Evolutionary conservation across 2,888 invertebrate genomes (phyloP), one percentile per base, ranked within the genome.

Genomic region (Polyommatus icarus): DNA sequence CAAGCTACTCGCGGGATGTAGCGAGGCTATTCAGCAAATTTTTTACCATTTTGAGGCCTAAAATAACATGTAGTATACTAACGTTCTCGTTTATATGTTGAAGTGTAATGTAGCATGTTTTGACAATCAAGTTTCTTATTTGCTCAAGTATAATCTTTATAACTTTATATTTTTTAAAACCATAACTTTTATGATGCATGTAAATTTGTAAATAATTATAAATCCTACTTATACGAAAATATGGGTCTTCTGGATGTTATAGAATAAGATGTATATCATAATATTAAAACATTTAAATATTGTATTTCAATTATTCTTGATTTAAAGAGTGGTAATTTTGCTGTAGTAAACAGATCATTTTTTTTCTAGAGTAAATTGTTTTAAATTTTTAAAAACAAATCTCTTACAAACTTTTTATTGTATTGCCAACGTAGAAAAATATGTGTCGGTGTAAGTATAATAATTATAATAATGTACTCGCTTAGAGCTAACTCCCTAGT

Each of bases 121-220:
- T n/a, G 15, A 40, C n/a, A 72, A n/a, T 10, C 40, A 72, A 72
- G 36, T 40, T 72, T 40, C 72, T 72, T 20, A 72, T 72, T 72
- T 72, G 72, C 72, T 72, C 72, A 72, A 72, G 4, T 72, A 72
- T 12, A 8, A 40, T 72, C 72, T 8, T n/a, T 72, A 20, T 36
- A 72, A 1, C n/a, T 6, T 72, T 40, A 72, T 40, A 40, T 72
- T 72, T n/a, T 36, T 8, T 8, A 20, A 72, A 10, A 40, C n/a
- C 8, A 8, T 36, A 12, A 72, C 72, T 40, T 3, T 72, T 40
- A 72, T 18, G 67, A 72, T 7, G 18, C 15, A 10, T 72, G 72
- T 72, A 72, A 2, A 72, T 72, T 72, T 72, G 72, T 72, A 72
- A 72, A 40, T 72, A 72, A 10, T 3, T 40, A 72, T 72, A 18